Conservation (phyloP, 2,113 vertebrate species). For the Eidolon helvum region DNA sequence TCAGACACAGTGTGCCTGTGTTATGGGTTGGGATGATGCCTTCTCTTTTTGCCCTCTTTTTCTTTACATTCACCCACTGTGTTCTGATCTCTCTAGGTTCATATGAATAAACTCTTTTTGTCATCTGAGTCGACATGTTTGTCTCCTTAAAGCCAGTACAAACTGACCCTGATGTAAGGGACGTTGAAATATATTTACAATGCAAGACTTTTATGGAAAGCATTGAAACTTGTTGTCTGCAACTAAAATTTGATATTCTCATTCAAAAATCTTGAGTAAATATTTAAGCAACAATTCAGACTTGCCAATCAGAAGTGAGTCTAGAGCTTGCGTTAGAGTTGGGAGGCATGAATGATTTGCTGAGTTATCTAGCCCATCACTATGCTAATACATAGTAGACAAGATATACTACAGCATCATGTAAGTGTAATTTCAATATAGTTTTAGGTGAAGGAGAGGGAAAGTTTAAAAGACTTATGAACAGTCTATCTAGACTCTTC, state of each 20-base stretch:
- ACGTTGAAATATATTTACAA: not conserved
- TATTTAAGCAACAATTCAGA: not conserved
- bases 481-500: not conserved
- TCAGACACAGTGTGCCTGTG: not conserved
- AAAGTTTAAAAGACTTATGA: conserved; percentile 12
- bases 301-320: not conserved
- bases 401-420: not conserved
- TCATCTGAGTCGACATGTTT: not conserved
- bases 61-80: not conserved
- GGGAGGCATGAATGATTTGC: not conserved
- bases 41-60: not conserved
- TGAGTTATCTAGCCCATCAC: not conserved
- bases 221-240: not conserved
- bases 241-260: not conserved
- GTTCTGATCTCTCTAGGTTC: not conserved
- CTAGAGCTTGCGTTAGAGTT: not conserved
- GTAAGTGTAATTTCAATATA: conserved; percentile 8
- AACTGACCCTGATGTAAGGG: not conserved
- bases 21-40: not conserved
- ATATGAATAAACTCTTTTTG: not conserved
- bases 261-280: not conserved
- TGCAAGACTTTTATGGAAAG: not conserved
- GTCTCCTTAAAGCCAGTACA: not conserved
- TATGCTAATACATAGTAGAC: not conserved
- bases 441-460: not conserved